Evolutionary conservation across 2,797 vertebrate genomes (phyloP), one percentile per base, ranked within the genome.

Genomic region (Adrianichthys oophorus): DNA sequence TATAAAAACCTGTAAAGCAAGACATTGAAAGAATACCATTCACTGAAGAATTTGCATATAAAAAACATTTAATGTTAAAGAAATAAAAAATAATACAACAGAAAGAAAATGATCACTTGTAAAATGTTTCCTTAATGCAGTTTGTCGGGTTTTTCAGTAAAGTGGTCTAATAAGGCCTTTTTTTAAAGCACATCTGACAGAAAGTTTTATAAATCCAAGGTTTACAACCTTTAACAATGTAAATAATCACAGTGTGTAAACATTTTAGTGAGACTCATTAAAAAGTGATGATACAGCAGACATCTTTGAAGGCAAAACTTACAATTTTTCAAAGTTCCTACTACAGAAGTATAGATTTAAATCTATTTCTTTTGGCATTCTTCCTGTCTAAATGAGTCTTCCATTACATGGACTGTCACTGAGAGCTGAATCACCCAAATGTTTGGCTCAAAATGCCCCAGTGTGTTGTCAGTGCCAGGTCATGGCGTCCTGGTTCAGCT

Each of bases 21-120:
- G 24, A 26, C 3, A 5, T 26, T 26, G 19, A 24, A 48, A 52
- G 63, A 66, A 66, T 44, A 69, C 46, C 41, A 42, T 41, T 21
- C 48, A 23, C 24, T 52, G 6, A n/a, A 21, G 46, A 57, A 48
- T 2, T 1, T 48, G 51, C 43, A 41, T 48, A 15, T 70, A 49
- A 64, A 21, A 68, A 66, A 64, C 43, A 45, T 52, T 43, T 51
- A 4, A 51, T 46, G 54, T 43, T 19, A 65, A 59, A 68, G n/a
- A 65, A 62, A 41, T 8, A 26, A 5, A 5, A 62, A 15, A 56
- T 58, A 56, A 72, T 52, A 66, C 74, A 80, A 75, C 56, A 13
- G 48, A 45, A 7, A 29, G 43, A 24, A 61, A 70, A 58, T 29
- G 4, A 44, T 21, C 44, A 57, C 17, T 41, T 24, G 14, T 5